Percentiles rank a stretch among this genome's conserved stretches.
These are phyloP conservation scores for Lasioglossum lativentre DNA, from an alignment of 2,888 invertebrate species.

Conservation along the genomic window DNA sequence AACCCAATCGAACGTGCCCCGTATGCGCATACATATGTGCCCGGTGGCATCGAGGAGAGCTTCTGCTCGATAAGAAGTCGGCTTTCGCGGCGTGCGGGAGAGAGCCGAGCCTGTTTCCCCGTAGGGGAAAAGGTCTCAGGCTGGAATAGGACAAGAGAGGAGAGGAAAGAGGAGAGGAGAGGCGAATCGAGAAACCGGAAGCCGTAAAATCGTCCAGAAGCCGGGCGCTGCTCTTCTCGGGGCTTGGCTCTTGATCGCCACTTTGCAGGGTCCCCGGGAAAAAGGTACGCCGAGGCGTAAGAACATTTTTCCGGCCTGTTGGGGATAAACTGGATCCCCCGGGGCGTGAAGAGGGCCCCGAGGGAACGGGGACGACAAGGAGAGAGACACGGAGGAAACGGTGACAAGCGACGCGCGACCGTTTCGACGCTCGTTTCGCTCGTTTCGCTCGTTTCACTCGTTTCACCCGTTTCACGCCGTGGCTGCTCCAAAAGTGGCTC, in stretches of 20 bases:
- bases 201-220: conserved; percentile 44
- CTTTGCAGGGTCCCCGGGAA: conserved; percentile 12
- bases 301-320: conserved; percentile 59
- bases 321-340: conserved; percentile 45
- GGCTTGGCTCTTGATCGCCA: conserved; percentile 3
- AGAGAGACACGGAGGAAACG: conserved; percentile 36
- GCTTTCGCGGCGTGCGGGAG: conserved; percentile 12
- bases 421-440: conserved; percentile 64
- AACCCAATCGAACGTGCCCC: conserved; percentile 15
- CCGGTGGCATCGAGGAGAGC: not conserved
- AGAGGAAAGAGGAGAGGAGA: conserved; percentile 1
- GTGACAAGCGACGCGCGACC: conserved; percentile 36
- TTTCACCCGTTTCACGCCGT: conserved; percentile 59
- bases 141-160: not conserved
- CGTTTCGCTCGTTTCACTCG: not conserved
- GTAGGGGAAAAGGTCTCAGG: not conserved
- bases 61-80: conserved; percentile 20
- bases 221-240: not conserved
- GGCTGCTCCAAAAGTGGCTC: conserved; percentile 75
- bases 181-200: conserved; percentile 45
- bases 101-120: not conserved
- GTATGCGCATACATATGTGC: conserved; percentile 8
- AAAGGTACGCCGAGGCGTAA: conserved; percentile 52
- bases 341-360: conserved; percentile 18
- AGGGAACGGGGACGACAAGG: not conserved